Evolutionary conservation across 2,113 vertebrate genomes (phyloP).

Genomic region (Ptilorrhoa leucosticta): DNA sequence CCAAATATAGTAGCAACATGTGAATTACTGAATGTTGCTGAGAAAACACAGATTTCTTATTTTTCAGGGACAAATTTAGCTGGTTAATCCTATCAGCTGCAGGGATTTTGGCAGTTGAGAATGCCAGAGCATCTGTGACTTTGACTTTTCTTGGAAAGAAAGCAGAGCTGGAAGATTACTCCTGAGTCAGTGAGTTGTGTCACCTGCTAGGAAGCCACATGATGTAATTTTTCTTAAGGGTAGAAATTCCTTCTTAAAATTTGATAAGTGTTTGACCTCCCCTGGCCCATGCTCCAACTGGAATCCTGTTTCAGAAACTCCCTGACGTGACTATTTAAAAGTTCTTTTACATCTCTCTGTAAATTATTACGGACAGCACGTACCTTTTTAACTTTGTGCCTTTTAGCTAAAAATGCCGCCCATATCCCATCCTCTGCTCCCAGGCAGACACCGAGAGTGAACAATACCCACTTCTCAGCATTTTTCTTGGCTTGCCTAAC

Average conservation of each 20-base stretch:
- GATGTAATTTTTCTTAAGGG: not conserved
- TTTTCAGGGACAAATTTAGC: slow-evolving; percentile 20
- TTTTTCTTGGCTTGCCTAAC: not conserved
- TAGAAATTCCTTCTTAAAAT: not conserved
- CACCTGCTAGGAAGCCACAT: slow-evolving; percentile 9
- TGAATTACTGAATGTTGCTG: not conserved
- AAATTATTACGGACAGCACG: not conserved
- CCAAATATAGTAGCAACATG: not conserved
- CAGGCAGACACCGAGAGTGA: not conserved
- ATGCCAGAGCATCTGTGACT: slow-evolving; percentile 26
- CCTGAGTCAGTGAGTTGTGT: not conserved
- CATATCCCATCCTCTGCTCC: not conserved
- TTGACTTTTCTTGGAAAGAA: slow-evolving; percentile 36
- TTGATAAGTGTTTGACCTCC: not conserved
- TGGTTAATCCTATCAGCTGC: slow-evolving; percentile 2
- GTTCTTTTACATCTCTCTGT: not conserved
- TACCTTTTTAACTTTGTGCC: not conserved
- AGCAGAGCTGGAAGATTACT: not conserved
- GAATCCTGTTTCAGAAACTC: not conserved
- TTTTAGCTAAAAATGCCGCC: not conserved
- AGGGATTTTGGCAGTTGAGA: slow-evolving; percentile 7
- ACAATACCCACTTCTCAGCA: not conserved
- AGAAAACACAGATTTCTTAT: not conserved
- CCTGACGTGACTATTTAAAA: not conserved
- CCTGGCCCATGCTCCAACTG: not conserved